These are phyloP conservation scores for Crotalus viridis DNA, from an alignment of 2,113 vertebrate species.

Conservation along the genomic window DNA sequence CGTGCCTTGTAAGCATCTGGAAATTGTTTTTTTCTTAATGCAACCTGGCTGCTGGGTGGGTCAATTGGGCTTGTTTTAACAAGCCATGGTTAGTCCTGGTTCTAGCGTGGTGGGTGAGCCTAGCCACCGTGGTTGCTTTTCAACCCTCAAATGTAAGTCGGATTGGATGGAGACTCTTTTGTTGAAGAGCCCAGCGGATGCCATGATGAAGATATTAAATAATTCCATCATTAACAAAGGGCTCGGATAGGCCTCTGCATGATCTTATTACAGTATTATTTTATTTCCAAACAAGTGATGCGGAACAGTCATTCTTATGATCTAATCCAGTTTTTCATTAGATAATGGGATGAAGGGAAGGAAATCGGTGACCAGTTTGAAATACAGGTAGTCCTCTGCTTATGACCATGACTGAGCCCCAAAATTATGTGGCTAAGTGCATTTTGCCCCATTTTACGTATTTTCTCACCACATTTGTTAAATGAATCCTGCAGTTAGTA, in stretches of 20 bases:
- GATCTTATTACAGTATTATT: background rate
- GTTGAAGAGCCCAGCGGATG: background rate
- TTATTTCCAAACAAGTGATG: background rate
- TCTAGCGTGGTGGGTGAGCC: background rate
- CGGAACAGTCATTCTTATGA: background rate
- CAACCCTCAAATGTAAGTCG: too few species aligned
- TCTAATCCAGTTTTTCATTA: background rate
- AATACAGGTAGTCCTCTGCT: background rate
- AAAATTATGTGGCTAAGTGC: background rate
- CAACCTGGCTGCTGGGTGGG: background rate
- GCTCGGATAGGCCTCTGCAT: background rate
- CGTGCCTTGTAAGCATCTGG: background rate
- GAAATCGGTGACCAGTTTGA: background rate
- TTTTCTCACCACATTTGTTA: too few species aligned
- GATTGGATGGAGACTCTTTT: background rate
- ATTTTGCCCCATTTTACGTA: too few species aligned
- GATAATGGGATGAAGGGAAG: background rate
- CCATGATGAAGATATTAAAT: background rate
- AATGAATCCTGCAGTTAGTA: too few species aligned
- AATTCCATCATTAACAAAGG: background rate
- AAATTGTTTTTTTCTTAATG: background rate
- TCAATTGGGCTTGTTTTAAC: background rate
- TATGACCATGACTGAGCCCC: background rate
- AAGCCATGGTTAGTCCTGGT: background rate
- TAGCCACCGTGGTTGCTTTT: background rate